Conservation (phyloP, 2,113 vertebrate species). For the Osmerus mordax region DNA sequence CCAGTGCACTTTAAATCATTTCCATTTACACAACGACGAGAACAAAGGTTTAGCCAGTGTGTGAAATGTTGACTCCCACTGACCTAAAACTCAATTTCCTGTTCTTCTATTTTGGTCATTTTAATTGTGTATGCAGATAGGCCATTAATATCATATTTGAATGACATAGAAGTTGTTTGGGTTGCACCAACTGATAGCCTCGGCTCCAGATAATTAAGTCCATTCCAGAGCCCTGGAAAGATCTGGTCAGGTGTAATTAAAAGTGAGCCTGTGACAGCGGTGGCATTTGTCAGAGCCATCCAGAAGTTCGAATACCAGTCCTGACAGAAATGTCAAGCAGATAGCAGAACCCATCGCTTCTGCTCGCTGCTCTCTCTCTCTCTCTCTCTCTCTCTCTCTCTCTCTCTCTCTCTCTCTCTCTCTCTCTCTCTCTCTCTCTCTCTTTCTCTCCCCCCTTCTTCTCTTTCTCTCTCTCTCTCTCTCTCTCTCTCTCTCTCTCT, state of each 20-base stretch:
- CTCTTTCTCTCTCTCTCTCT: conserved; percentile 43
- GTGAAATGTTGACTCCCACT: conserved; percentile 13
- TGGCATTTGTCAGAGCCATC: conserved; percentile 93
- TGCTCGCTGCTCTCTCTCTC: conserved; percentile 55
- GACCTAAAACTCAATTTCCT: conserved; percentile 21
- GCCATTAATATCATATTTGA: conserved; percentile 56
- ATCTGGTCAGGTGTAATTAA: conserved; percentile 91
- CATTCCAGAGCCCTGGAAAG: conserved; percentile 74
- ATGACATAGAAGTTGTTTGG: conserved; percentile 50
- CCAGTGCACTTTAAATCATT: conserved; percentile 20
- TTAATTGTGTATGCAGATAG: conserved; percentile 28
- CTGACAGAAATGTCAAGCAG: conserved; percentile 97
- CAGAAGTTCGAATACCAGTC: conserved; percentile 90
- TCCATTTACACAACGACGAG: conserved; percentile 33
- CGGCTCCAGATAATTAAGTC: conserved; percentile 86
- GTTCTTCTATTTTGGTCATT: conserved; percentile 45
- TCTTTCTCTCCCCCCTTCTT: conserved; percentile 20
- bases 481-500: conserved; percentile 22
- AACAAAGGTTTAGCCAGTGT: conserved; percentile 25
- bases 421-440: conserved; percentile 41
- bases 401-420: conserved; percentile 33
- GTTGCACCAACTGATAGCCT: conserved; percentile 55
- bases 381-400: not conserved
- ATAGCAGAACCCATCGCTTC: conserved; percentile 65
- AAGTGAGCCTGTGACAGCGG: conserved; percentile 84